Base-by-base conservation (phyloP, 2,797 vertebrate species). In the Paedocypris micromegethes region DNA sequence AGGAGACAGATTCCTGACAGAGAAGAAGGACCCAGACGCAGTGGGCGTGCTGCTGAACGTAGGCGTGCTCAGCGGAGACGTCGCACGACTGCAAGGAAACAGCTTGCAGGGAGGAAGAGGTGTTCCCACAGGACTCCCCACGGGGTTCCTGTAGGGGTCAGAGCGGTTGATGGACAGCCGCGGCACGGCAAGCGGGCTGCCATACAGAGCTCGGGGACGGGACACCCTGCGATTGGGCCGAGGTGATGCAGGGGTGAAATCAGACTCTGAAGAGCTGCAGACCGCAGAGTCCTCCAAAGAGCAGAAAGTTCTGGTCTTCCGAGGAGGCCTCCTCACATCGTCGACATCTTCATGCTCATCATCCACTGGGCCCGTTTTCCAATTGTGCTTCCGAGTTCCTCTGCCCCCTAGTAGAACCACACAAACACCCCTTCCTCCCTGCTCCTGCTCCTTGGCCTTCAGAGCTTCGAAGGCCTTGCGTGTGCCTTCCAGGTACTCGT, bases 401-500 rank as follows among this genome's bases (percentile, higher is more conserved):
- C 84, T 83, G 40, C 83, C 85, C 0, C 80, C 77, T 3, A 88
- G 79, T 49, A 73, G 79, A 1, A 83, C 80, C 43, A 91, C 88
- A 5, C 77, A 74, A 60, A 90, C 55, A 4, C 77, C 75, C 43
- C 70, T 70, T 0, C 73, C 63, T 2, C 61, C 65, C 9, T 4
- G 43, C 2, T 0, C 2, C 56, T 64, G 64, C 54, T 81, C 80
- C 23, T 83, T 76, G 0, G 5, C 62, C 68, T 83, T 66, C 7
- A 91, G 83, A 7, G 68, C 50, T n/a, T 76, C 77, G 3, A 84
- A 86, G 8, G 88, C 90, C 3, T 78, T 82, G 3, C 83, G 78
- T 3, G 88, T 81, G 0, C 83, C 85, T 46, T 90, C 88, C 72
- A 92, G 78, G 70, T 72, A 82, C 63, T 90, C 86, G 2, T 91